These are phyloP conservation scores for Eueides isabella DNA, from an alignment of 1,140 invertebrate genomes.

Conservation along the genomic window DNA sequence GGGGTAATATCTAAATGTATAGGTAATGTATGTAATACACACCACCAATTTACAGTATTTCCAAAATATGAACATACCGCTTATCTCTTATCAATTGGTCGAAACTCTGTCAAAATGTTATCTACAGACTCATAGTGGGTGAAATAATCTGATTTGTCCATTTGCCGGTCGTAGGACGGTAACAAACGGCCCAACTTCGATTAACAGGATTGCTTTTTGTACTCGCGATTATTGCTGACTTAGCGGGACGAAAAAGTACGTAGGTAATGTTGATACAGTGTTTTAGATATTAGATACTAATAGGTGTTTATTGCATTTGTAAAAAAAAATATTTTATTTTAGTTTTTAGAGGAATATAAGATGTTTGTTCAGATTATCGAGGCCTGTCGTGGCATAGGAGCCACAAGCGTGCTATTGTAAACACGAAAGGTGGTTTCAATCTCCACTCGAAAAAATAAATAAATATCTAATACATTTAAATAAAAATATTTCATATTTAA, in stretches of 20 bases:
- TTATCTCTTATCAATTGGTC: constrained; percentile 21
- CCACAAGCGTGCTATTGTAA: too few relatives aligned
- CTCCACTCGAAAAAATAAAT: too few relatives aligned
- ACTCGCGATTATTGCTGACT: constrained; percentile 59
- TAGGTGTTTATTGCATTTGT: constrained; percentile 25
- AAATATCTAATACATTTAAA: too few relatives aligned
- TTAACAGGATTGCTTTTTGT: constrained; percentile 79
- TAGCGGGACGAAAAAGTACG: constrained; percentile 49
- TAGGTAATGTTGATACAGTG: constrained; percentile 14
- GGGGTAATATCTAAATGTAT: too few relatives aligned
- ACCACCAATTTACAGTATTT: not conserved
- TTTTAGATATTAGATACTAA: constrained; percentile 43
- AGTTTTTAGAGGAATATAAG: too few relatives aligned
- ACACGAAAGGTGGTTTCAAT: too few relatives aligned
- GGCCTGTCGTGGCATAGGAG: too few relatives aligned
- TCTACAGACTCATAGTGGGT: constrained; percentile 78
- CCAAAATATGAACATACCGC: constrained; percentile 5
- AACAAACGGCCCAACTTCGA: constrained; percentile 74
- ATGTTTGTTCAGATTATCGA: too few relatives aligned
- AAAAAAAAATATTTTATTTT: not conserved
- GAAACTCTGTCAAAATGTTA: constrained; percentile 56
- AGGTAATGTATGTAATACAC: too few relatives aligned
- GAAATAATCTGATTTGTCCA: constrained; percentile 82
- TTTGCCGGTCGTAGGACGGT: constrained; percentile 70
- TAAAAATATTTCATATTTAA: too few relatives aligned